Conservation (phyloP, 2,888 invertebrate genomes). For the Euplexia lucipara region DNA sequence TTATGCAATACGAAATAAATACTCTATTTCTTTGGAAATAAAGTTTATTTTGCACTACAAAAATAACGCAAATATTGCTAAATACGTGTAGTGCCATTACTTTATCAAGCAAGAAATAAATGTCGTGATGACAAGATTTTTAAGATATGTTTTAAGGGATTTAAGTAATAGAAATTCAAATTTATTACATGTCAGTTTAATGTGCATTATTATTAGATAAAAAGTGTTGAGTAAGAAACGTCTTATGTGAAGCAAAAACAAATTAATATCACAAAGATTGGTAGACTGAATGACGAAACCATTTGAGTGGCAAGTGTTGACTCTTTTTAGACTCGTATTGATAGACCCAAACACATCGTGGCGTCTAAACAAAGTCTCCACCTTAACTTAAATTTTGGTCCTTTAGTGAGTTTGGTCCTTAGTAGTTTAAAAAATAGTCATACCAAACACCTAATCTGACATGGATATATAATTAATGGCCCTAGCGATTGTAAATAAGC, state of each 20-base stretch:
- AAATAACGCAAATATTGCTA: not conserved
- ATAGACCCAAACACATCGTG: not conserved
- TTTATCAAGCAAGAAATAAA: conserved; percentile 34
- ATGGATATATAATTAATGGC: conserved; percentile 8
- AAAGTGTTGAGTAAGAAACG: too few species aligned
- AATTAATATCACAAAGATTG: not conserved
- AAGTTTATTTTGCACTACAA: not conserved
- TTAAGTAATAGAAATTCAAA: not conserved
- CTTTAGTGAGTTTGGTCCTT: not conserved
- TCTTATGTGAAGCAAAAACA: not conserved
- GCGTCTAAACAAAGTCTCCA: too few species aligned
- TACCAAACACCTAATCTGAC: conserved; percentile 5
- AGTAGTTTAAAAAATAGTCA: not conserved
- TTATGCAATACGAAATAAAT: conserved; percentile 1
- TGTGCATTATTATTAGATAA: too few species aligned
- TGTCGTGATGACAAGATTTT: conserved; percentile 7
- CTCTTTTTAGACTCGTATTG: not conserved
- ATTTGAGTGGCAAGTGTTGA: not conserved
- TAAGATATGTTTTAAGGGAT: conserved; percentile 4
- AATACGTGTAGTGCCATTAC: too few species aligned
- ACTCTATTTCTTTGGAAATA: not conserved
- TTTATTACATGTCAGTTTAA: conserved; percentile 19
- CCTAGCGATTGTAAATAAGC: conserved; percentile 10
- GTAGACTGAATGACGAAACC: not conserved
- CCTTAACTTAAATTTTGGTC: not conserved